Percentiles rank a stretch among this genome's conserved stretches.
Evolutionary conservation across 2,888 invertebrate species (phyloP).

Genomic region (Lumbricus terrestris): DNA sequence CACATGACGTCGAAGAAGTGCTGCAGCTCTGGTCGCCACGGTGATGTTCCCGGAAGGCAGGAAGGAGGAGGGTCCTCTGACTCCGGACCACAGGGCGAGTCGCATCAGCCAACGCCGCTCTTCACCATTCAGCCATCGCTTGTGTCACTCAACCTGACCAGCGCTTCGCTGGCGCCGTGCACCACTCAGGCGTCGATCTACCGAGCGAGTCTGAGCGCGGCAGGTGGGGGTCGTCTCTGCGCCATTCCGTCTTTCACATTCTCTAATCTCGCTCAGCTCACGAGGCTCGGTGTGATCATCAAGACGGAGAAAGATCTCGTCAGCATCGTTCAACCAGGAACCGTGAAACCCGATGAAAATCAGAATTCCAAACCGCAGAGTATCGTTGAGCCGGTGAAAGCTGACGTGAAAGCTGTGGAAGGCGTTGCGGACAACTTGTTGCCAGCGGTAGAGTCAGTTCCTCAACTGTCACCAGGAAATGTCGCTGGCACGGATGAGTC

Average conservation of each 20-base stretch:
- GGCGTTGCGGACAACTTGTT: neutral
- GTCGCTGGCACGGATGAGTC: neutral
- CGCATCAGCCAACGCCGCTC: neutral
- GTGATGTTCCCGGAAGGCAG: neutral
- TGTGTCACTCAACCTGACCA: neutral
- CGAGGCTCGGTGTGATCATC: neutral
- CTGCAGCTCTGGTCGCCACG: slow-evolving; percentile 4
- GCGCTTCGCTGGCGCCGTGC: neutral
- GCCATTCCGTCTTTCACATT: slow-evolving; percentile 7
- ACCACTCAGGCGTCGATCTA: neutral
- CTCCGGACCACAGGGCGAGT: neutral
- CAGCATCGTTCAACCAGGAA: neutral
- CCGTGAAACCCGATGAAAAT: neutral
- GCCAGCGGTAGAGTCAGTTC: neutral
- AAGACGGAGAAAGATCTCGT: neutral
- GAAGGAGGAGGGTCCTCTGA: neutral
- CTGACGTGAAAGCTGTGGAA: neutral
- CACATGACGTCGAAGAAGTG: slow-evolving; percentile 32
- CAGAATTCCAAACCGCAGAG: neutral
- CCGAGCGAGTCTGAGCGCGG: neutral
- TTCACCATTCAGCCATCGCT: neutral
- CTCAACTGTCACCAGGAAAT: neutral
- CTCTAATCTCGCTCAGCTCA: slow-evolving; percentile 4
- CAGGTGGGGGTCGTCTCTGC: neutral
- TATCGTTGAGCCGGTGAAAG: neutral